Conservation (phyloP, 2,113 vertebrate species). For the Actinemys pallida region DNA sequence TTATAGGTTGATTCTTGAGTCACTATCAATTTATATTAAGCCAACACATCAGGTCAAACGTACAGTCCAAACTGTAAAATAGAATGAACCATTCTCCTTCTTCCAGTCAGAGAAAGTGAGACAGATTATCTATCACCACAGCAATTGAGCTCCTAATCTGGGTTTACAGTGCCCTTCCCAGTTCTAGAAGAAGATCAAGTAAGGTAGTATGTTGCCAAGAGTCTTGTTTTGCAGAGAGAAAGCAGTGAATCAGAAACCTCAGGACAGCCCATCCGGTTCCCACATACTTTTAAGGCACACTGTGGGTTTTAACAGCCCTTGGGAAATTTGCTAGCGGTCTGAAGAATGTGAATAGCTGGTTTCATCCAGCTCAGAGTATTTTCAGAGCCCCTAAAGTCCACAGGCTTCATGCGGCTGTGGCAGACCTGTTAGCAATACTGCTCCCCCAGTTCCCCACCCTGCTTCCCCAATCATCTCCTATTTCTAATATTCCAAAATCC, state of each 20-base stretch:
- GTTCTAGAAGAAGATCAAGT: background rate
- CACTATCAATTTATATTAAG: background rate
- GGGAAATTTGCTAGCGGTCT: background rate
- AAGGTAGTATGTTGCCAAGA: background rate
- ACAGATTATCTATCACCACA: background rate
- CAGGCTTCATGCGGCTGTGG: background rate
- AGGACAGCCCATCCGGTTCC: background rate
- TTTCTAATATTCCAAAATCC: background rate
- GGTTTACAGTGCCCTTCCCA: accelerated
- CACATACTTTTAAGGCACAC: background rate
- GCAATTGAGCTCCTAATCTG: background rate
- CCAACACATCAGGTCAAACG: background rate
- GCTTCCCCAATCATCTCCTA: background rate
- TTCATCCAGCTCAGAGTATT: background rate
- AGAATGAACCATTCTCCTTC: background rate
- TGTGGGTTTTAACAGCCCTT: background rate
- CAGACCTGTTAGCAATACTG: background rate
- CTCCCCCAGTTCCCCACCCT: background rate
- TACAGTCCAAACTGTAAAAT: background rate
- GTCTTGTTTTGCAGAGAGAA: background rate
- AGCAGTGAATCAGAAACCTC: background rate
- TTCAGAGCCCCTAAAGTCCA: background rate
- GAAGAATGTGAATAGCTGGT: background rate
- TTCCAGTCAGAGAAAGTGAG: background rate
- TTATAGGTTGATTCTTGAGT: background rate